Evolutionary conservation across 35 echinoderm and acorn worm species (phyloP).

Genomic region (Ptychodera flava): DNA sequence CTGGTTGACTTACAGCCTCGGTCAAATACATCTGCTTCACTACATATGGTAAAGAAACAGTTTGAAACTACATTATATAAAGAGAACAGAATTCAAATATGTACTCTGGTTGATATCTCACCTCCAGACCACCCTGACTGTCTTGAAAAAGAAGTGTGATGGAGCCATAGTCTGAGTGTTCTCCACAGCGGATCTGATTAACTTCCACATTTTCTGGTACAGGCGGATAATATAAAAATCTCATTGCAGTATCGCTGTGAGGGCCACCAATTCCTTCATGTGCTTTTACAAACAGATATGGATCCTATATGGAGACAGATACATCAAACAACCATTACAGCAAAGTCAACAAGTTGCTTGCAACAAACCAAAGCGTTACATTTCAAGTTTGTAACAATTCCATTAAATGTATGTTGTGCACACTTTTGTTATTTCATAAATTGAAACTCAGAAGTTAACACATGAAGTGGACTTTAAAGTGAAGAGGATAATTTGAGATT

Average conservation of each 20-base stretch:
- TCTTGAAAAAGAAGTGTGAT: constrained; percentile 92
- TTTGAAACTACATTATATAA: too few species aligned
- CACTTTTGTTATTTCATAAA: background rate
- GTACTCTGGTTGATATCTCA: too few species aligned
- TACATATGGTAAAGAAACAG: too few species aligned
- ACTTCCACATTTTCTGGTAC: constrained; percentile 31
- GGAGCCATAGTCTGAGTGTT: constrained; percentile 82
- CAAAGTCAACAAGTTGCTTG: background rate
- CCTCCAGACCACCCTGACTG: constrained; percentile 69
- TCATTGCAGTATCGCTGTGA: constrained; percentile 32
- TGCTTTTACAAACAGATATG: constrained; percentile 46
- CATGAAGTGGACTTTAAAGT: background rate
- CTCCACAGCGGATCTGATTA: constrained; percentile 77
- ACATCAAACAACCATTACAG: background rate
- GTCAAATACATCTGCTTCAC: too few species aligned
- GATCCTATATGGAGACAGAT: constrained; percentile 34
- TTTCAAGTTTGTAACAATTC: background rate
- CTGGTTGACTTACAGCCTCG: too few species aligned
- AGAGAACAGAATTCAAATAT: too few species aligned
- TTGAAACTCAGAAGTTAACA: background rate
- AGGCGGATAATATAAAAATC: constrained; percentile 66
- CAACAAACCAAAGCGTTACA: background rate
- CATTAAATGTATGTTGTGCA: background rate
- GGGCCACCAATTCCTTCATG: constrained; percentile 31
- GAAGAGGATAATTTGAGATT: too few species aligned